A percentile compares a stretch with the other conserved stretches of the same genome.
Conservation (phyloP, 2,113 vertebrate species). For the Pterocles burchelli region DNA sequence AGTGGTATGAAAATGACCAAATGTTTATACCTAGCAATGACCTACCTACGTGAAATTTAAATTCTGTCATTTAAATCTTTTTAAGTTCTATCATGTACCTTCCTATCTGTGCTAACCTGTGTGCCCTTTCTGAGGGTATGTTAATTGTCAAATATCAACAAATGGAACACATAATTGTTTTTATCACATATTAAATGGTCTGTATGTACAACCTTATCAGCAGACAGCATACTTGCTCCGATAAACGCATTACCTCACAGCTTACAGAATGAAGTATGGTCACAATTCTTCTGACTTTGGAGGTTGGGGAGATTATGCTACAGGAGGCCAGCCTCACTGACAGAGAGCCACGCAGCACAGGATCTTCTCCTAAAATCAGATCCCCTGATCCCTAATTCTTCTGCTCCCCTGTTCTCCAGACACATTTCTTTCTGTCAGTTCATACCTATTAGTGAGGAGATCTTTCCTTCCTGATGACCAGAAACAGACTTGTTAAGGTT, state of each 20-base stretch:
- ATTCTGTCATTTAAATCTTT: background rate
- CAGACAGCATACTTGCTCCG: background rate
- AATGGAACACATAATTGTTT: background rate
- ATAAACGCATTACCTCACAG: background rate
- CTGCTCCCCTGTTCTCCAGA: background rate
- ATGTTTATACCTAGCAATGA: background rate
- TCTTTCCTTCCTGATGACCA: background rate
- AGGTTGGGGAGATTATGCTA: background rate
- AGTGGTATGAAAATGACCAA: background rate
- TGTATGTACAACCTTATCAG: conserved; percentile 3
- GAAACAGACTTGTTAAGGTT: background rate
- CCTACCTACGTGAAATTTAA: background rate
- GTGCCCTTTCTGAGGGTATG: background rate
- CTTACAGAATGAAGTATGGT: background rate
- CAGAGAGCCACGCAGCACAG: background rate
- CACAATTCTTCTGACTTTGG: background rate
- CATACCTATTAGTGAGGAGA: background rate
- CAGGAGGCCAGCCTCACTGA: background rate
- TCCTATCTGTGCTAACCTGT: background rate
- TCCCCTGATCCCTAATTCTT: background rate
- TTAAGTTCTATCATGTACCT: background rate
- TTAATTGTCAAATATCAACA: background rate
- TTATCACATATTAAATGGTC: background rate
- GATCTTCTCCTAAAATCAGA: background rate
- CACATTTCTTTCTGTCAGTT: background rate